These are phyloP conservation scores for Paragorgia papillata DNA, from an alignment of 92 coral and sea anemone species.

Conservation along the genomic window DNA sequence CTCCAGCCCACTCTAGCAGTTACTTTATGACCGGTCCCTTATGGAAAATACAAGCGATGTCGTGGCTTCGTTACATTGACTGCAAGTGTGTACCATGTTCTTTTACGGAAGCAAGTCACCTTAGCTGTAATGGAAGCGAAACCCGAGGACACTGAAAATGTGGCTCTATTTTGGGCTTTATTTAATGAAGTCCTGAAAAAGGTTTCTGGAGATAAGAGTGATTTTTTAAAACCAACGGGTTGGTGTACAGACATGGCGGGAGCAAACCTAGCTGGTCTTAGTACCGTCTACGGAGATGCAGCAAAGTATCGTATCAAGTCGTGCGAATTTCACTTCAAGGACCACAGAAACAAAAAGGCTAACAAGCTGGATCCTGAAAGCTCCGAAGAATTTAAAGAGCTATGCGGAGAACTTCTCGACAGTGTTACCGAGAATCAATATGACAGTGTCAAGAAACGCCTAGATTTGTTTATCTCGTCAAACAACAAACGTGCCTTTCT, in stretches of 20 bases:
- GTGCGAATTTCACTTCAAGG: constrained; percentile 57
- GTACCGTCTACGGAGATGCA: constrained; percentile 46
- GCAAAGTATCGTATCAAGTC: not conserved
- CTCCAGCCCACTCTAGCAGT: no score
- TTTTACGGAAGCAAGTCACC: constrained; percentile 47
- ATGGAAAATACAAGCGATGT: constrained; percentile 57
- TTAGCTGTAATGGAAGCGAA: constrained; percentile 54
- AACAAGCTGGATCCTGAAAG: constrained; percentile 20
- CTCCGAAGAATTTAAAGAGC: constrained; percentile 26
- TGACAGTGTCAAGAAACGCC: constrained; percentile 8
- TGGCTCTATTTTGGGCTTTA: constrained; percentile 55
- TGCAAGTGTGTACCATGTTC: constrained; percentile 34
- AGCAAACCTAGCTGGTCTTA: constrained; percentile 56
- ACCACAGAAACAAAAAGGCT: constrained; percentile 50
- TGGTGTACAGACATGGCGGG: constrained; percentile 80
- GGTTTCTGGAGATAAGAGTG: constrained; percentile 1
- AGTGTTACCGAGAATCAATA: constrained; percentile 23
- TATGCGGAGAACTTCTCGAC: constrained; percentile 30
- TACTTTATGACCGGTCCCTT: no score
- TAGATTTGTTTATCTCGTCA: constrained; percentile 34
- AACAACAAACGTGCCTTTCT: constrained; percentile 5
- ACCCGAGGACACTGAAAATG: constrained; percentile 43
- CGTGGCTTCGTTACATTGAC: constrained; percentile 48
- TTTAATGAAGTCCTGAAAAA: constrained; percentile 54
- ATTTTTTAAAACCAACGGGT: constrained; percentile 50